Percentiles rank a stretch among this genome's conserved stretches.
Conservation (phyloP, 2,113 vertebrate species). For the Phoenicopterus ruber region DNA sequence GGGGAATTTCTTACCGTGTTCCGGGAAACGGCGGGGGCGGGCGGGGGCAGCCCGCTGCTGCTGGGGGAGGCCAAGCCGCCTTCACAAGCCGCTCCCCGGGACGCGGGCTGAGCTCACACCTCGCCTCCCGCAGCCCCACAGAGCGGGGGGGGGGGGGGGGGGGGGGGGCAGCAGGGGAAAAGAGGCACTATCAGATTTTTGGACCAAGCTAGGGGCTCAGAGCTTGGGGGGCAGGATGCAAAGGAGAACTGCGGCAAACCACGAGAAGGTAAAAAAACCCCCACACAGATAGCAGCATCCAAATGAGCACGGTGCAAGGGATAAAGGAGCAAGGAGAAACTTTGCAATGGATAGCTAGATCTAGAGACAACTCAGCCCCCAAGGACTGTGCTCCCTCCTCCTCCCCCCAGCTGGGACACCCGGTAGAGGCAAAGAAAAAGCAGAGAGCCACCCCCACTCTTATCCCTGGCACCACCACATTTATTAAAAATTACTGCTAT, state of each 20-base stretch:
- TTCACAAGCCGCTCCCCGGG: not conserved
- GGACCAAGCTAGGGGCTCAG: accelerated
- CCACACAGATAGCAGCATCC: accelerated
- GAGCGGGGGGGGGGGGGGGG: accelerated
- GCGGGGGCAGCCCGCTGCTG: not conserved
- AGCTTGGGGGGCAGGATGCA: accelerated
- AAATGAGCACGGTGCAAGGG: accelerated
- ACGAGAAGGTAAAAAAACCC: accelerated
- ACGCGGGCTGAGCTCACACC: not conserved
- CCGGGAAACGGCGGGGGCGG: not conserved
- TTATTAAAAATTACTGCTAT: constrained; percentile 81
- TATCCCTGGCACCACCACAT: constrained; percentile 58
- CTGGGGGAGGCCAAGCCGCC: not conserved
- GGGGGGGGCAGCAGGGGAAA: accelerated
- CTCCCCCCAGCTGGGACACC: accelerated
- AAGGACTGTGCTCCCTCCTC: accelerated
- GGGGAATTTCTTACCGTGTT: not conserved
- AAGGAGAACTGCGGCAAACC: accelerated
- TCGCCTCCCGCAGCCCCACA: accelerated
- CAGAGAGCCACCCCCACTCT: not conserved
- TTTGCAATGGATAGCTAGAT: accelerated
- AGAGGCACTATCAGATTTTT: accelerated
- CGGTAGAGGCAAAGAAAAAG: not conserved
- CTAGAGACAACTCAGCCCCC: not conserved
- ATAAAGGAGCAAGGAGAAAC: not conserved